Conservation (phyloP, 2,888 invertebrate genomes). For the Pandemis heparana region DNA sequence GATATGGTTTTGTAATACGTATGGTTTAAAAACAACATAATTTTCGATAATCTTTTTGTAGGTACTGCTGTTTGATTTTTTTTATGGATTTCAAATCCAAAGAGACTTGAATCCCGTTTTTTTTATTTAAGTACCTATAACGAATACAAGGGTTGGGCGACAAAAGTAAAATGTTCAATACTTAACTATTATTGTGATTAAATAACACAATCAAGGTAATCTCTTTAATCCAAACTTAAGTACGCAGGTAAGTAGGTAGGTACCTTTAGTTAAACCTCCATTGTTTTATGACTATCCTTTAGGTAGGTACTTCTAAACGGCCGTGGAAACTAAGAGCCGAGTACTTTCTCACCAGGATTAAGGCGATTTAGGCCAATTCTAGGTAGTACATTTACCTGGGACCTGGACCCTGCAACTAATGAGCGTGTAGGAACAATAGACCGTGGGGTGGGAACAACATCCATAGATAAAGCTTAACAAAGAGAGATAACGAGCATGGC, state of each 20-base stretch:
- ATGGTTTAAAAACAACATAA: too few relatives aligned
- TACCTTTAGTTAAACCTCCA: not conserved
- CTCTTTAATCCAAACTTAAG: slow-evolving; percentile 14
- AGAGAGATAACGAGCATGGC: not conserved
- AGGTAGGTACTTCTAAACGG: not conserved
- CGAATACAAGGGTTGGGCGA: too few relatives aligned
- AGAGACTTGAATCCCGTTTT: too few relatives aligned
- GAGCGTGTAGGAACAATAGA: not conserved
- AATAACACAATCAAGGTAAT: slow-evolving; percentile 11
- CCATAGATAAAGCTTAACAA: not conserved
- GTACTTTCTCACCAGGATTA: slow-evolving; percentile 29
- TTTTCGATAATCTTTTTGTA: too few relatives aligned
- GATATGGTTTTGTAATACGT: too few relatives aligned
- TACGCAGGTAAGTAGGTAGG: too few relatives aligned
- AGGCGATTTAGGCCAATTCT: slow-evolving; percentile 16
- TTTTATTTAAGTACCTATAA: too few relatives aligned
- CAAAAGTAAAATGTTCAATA: too few relatives aligned
- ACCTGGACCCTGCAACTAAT: not conserved
- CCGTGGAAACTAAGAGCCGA: slow-evolving; percentile 9
- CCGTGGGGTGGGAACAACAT: not conserved
- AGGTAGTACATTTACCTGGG: slow-evolving; percentile 8
- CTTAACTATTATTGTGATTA: not conserved
- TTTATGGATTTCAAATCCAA: too few relatives aligned
- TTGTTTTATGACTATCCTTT: not conserved
- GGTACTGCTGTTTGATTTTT: too few relatives aligned